These are phyloP conservation scores for Elysia crispata DNA, from an alignment of 2,888 invertebrate genomes.

Conservation along the genomic window DNA sequence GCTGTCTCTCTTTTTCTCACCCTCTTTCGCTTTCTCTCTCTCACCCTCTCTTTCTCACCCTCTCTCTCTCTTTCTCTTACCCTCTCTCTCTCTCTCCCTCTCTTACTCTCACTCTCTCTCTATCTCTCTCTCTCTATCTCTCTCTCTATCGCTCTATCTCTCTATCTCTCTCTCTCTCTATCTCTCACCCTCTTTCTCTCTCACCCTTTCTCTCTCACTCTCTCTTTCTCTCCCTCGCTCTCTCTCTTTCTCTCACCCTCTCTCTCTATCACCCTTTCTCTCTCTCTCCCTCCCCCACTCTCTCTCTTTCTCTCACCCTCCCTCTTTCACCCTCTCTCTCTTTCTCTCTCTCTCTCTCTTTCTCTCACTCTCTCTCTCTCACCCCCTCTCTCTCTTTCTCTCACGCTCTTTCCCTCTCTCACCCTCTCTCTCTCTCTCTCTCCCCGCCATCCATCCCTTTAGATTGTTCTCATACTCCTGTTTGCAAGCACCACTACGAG, in stretches of 20 bases:
- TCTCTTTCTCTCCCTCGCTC: conserved; percentile 10
- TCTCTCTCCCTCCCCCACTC: neutral
- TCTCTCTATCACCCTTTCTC: neutral
- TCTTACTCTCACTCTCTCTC: neutral
- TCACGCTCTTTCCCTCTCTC: no score
- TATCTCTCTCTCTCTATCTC: conserved; percentile 6
- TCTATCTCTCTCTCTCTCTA: neutral
- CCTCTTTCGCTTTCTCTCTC: neutral
- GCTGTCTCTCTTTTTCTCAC: neutral
- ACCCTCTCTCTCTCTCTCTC: no score
- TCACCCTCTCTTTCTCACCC: neutral
- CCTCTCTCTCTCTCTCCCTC: no score
- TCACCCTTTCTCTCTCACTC: neutral
- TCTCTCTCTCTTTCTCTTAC: no score
- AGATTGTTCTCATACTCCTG: no score
- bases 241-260: neutral
- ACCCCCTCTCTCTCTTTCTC: no score
- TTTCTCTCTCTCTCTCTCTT: neutral
- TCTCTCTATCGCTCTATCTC: neutral
- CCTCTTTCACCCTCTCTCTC: neutral
- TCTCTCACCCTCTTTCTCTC: neutral
- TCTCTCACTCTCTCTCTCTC: neutral
- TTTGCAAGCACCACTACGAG: no score
- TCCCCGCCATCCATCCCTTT: no score
- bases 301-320: neutral